Conservation (phyloP, 2,797 vertebrate species). For the Ptychobarbus kaznakovi region DNA sequence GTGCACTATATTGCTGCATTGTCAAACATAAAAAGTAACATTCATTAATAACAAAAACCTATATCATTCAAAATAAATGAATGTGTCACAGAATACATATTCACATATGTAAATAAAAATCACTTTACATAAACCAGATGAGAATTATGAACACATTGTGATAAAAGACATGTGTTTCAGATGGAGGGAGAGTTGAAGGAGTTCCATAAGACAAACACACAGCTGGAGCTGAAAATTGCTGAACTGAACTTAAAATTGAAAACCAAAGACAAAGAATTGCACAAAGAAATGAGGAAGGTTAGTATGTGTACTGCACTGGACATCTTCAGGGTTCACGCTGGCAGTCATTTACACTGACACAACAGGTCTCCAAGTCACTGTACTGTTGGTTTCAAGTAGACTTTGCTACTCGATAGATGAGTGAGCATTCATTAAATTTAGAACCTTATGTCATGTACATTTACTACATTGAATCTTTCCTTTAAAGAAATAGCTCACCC, state of each 20-base stretch:
- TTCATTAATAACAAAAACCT: background rate
- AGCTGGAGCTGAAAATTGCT: slow-evolving; percentile 82
- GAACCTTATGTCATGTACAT: background rate
- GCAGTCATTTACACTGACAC: background rate
- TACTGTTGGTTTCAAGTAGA: background rate
- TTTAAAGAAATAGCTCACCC: no score
- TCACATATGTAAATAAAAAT: background rate
- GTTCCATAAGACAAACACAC: slow-evolving; percentile 81
- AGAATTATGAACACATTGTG: background rate
- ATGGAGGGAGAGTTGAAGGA: slow-evolving; percentile 85
- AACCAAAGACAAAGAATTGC: slow-evolving; percentile 79
- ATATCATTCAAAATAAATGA: background rate
- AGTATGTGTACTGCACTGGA: background rate
- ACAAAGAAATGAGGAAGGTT: slow-evolving; percentile 85
- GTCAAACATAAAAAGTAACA: background rate
- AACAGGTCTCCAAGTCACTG: background rate
- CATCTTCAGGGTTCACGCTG: background rate
- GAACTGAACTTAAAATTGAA: slow-evolving; percentile 86
- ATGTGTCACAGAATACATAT: background rate
- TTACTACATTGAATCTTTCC: background rate
- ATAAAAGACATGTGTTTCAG: slow-evolving; percentile 68
- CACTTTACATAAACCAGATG: background rate
- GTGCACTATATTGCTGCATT: background rate
- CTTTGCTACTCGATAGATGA: no score
- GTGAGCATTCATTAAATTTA: background rate